These are phyloP conservation scores for Globia sparganii DNA, from an alignment of 2,888 invertebrate genomes.

Conservation along the genomic window DNA sequence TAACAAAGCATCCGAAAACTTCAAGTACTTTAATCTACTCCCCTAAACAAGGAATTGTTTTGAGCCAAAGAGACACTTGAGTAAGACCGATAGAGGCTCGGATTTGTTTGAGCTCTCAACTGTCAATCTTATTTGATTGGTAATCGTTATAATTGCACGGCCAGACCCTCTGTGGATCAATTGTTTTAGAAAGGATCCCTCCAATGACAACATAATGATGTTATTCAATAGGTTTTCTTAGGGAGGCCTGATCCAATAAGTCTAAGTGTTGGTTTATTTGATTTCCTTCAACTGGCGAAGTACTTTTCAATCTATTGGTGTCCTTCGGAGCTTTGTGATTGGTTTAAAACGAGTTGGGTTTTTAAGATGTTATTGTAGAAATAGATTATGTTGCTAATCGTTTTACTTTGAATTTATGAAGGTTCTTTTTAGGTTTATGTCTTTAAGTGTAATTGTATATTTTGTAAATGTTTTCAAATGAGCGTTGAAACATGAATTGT, in stretches of 20 bases:
- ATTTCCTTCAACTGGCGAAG: slow-evolving; percentile 27
- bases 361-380: neutral
- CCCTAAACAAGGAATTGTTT: slow-evolving; percentile 48
- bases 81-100: slow-evolving; percentile 38
- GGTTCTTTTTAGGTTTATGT: neutral
- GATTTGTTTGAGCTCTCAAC: slow-evolving; percentile 36
- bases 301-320: slow-evolving; percentile 30
- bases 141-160: slow-evolving; percentile 57
- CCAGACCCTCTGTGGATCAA: slow-evolving; percentile 19
- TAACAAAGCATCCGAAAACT: slow-evolving; percentile 13
- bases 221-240: slow-evolving; percentile 33
- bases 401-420: neutral
- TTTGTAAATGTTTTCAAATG: slow-evolving; percentile 1
- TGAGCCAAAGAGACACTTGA: slow-evolving; percentile 36
- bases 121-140: slow-evolving; percentile 57
- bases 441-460: neutral
- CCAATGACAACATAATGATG: slow-evolving; percentile 44
- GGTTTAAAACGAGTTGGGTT: slow-evolving; percentile 11
- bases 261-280: slow-evolving; percentile 39
- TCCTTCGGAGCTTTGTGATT: slow-evolving; percentile 13
- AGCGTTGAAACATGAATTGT: neutral
- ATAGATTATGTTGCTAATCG: neutral
- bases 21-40: slow-evolving; percentile 27
- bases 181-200: slow-evolving; percentile 45
- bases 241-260: slow-evolving; percentile 42